Evolutionary conservation across 2,797 vertebrate genomes (phyloP).

Genomic region (Neostethus bicornis): DNA sequence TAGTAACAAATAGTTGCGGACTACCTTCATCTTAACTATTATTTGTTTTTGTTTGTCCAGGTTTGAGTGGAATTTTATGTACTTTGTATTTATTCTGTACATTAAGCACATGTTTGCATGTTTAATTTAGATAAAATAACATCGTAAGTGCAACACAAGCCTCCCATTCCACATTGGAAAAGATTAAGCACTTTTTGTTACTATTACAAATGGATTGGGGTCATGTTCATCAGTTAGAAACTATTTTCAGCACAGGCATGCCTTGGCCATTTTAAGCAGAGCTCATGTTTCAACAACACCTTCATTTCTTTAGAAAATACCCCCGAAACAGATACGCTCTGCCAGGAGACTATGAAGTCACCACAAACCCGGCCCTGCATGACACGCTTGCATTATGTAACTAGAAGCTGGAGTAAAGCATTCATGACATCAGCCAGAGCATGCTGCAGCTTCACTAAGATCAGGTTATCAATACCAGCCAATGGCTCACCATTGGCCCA

Average conservation of each 20-base stretch:
- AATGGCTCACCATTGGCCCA: constrained; percentile 27
- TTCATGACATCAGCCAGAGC: constrained; percentile 48
- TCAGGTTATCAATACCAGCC: constrained; percentile 42
- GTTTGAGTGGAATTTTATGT: too few relatives aligned
- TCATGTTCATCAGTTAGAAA: constrained; percentile 35
- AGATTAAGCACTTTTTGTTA: constrained; percentile 33
- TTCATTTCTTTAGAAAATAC: constrained; percentile 44
- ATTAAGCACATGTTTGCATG: too few relatives aligned
- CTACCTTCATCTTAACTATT: too few relatives aligned
- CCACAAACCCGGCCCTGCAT: constrained; percentile 4
- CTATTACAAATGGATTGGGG: constrained; percentile 30
- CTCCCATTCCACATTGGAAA: too few relatives aligned
- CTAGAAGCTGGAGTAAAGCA: constrained; percentile 22
- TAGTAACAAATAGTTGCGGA: too few relatives aligned
- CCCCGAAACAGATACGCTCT: constrained; percentile 35
- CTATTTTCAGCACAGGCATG: constrained; percentile 30
- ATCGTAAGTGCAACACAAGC: too few relatives aligned
- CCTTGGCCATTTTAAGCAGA: constrained; percentile 5
- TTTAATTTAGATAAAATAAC: too few relatives aligned
- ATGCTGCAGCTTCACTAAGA: constrained; percentile 8
- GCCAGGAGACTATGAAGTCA: constrained; percentile 60
- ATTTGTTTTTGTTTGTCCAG: too few relatives aligned
- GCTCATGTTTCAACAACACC: constrained; percentile 51
- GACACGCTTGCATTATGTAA: constrained; percentile 58
- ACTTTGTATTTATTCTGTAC: too few relatives aligned